Evolutionary conservation across 2,113 vertebrate genomes (phyloP).

Genomic region (Conger conger): DNA sequence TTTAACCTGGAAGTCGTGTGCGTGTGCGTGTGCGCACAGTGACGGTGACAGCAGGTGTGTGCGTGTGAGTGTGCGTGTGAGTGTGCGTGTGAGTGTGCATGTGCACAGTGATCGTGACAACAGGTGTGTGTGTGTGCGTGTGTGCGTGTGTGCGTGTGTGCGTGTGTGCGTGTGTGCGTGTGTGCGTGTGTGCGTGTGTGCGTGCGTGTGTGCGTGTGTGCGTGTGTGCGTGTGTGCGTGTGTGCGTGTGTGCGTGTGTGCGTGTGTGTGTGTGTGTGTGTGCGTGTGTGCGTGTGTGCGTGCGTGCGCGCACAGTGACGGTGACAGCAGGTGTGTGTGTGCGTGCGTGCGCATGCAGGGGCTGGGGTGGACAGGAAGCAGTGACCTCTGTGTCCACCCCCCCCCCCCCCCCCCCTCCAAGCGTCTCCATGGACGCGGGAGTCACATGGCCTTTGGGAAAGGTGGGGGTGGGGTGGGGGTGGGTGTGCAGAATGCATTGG

Average conservation of each 20-base stretch:
- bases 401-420: conserved; percentile 8
- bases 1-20: conserved; percentile 52
- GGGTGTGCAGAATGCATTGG: not conserved
- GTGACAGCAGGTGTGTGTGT: not conserved
- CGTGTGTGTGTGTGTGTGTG: conserved; percentile 35
- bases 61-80: too few relatives aligned
- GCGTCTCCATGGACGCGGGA: not conserved
- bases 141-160: not conserved
- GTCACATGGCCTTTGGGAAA: conserved; percentile 16
- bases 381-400: conserved; percentile 12
- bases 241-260: conserved; percentile 36
- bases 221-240: conserved; percentile 9
- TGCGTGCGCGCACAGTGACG: conserved; percentile 6
- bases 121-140: not conserved
- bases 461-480: not conserved
- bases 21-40: conserved; percentile 16
- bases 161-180: not conserved
- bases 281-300: conserved; percentile 34
- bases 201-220: not conserved
- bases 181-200: not conserved
- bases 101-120: not conserved
- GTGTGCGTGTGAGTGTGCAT: too few relatives aligned
- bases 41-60: not conserved
- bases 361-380: conserved; percentile 34
- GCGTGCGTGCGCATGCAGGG: not conserved